Evolutionary conservation across 2,888 invertebrate species (phyloP), one percentile per base, ranked within the genome.

Genomic region (Diaphora mendica): DNA sequence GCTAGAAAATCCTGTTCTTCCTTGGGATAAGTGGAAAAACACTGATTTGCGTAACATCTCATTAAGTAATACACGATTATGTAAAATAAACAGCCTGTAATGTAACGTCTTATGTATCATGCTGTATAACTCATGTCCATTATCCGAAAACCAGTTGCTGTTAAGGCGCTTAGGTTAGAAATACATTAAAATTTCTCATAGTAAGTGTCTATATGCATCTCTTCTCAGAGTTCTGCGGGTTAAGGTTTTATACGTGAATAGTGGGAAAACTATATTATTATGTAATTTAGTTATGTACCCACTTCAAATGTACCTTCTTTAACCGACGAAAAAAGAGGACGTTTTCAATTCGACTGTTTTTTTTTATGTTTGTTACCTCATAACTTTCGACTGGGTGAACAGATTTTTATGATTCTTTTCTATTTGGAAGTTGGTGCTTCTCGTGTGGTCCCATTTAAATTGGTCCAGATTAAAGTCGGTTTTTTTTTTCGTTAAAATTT

Each of bases 61-160:
- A 87, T 89, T 87, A 87, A 80, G 84, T 86, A 86, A 89, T 82
- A 80, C 82, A 79, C 79, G 86, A 88, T 89, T 89, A 89, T 87
- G 88, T 87, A 88, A 88, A 87, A 76, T 82, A 83, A 85, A 85
- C 84, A 82, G 82, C 81, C 74, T 79, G 80, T 86, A 85, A 85
- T 84, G 78, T 75, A 72, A 75, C 79, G 73, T 85, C 83, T 85
- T 83, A 83, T 83, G 82, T 82, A 84, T 83, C 80, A 79, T 79
- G 77, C 79, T 82, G 82, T 80, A 79, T 77, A 82, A 79, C 79
- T 79, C 70, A 77, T 72, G 73, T 78, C 76, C 77, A 83, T 83
- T 82, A 86, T 80, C 75, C 75, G 67, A 84, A 82, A 82, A 84
- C 81, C 81, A 75, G 83, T 73, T 70, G 74, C 80, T 77, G 77